Evolutionary conservation across 2,113 vertebrate species (phyloP).

Genomic region (Ophiodon elongatus): DNA sequence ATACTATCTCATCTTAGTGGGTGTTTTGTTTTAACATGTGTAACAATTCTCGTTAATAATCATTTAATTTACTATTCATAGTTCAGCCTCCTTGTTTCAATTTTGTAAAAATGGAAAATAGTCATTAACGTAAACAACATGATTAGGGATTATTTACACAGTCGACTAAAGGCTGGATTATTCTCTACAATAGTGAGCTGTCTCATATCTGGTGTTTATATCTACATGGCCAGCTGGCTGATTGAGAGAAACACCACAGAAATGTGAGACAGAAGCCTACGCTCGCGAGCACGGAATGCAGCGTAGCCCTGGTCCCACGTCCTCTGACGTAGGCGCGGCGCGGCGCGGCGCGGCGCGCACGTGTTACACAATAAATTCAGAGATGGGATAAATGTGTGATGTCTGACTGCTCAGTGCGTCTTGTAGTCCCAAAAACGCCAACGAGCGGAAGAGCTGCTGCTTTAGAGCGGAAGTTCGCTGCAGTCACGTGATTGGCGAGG

Average conservation of each 20-base stretch:
- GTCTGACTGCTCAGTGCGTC: background rate
- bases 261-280: slow-evolving; percentile 4
- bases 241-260: background rate
- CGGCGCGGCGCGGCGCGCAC: slow-evolving; percentile 19
- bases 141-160: background rate
- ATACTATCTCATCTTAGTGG: background rate
- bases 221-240: slow-evolving; percentile 21
- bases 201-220: background rate
- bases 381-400: slow-evolving; percentile 27
- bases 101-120: background rate
- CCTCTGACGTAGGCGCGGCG: slow-evolving; percentile 38
- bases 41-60: background rate
- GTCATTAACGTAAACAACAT: background rate
- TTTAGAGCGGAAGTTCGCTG: slow-evolving; percentile 36
- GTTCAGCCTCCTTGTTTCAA: background rate
- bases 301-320: slow-evolving; percentile 22
- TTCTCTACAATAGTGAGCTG: background rate
- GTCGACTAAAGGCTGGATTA: too few relatives aligned
- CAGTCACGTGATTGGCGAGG: background rate
- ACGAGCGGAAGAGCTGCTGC: slow-evolving; percentile 6
- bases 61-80: background rate
- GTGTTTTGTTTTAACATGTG: background rate
- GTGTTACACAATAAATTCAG: background rate
- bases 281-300: slow-evolving; percentile 24
- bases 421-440: background rate